Base-by-base conservation (phyloP, 2,888 invertebrate genomes). In the Heliconius charithonia region DNA sequence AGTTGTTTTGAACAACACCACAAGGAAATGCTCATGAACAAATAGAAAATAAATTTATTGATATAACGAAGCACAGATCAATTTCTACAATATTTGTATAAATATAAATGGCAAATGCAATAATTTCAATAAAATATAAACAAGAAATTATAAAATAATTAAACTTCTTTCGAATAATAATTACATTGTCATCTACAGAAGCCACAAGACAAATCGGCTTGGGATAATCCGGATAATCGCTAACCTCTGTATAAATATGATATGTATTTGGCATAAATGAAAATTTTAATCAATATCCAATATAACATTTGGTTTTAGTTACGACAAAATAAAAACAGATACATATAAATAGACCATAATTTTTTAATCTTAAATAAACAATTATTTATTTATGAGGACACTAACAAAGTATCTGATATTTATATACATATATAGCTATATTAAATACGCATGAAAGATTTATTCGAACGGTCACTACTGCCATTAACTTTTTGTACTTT, bases 401-500 rank as follows among this genome's bases (percentile, higher is more conserved):
- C 16, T 19, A 45, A 45, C 6, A 45, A 19, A 45, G 16, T 4
- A 45, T 4, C 9, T 37, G 32, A 37, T 37, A 37, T 37, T 37
- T 37, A 9, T 37, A 9, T 37, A 37, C 9, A 37, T 9, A 37
- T 4, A 45, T 45, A 19, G 25, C 22, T 22, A 67, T 13, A 27
- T 71, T 19, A 72, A 29, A 2, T 37, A 72, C 9, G 13, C n/a
- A n/a, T n/a, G 56, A 59, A 29, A 37, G 22, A 3, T 13, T 16
- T 59, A n/a, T 72, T 29, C n/a, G n/a, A 29, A 56, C 29, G 71
- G 71, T 71, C 71, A 71, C 56, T 71, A 69, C 27, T 74, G 56
- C 67, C 29, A 45, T 66, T 66, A 65, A 67, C 32, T 76, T 78
- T 76, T 75, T 75, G 27, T 75, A 78, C 65, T 63, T 78, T 67